Base-by-base conservation (phyloP, 2,888 invertebrate genomes). In the Drosophila meridiana region DNA sequence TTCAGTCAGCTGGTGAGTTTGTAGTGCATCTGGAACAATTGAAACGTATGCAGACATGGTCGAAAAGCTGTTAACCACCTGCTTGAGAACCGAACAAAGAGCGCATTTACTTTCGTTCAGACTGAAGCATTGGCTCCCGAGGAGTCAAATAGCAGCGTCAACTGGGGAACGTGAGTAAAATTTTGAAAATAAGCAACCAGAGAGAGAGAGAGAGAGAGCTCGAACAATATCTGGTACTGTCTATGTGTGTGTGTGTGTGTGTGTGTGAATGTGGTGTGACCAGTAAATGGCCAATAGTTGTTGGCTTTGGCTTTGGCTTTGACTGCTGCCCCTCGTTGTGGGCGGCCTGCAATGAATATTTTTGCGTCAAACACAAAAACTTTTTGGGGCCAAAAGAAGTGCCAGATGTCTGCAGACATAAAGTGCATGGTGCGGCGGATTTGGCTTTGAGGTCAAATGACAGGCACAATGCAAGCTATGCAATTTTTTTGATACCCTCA, bases 281-380 rank as follows among this genome's bases (percentile, higher is more conserved):
- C 79, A 74, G 57, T 68, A 86, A 90, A 80, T 83, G 85, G 76
- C 76, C 90, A 90, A 89, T 78, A 83, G 70, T 75, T 64, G 74
- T 57, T 70, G 42, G 64, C 50, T 60, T 61, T 63, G 38, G 63
- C 50, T 59, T 60, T 61, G 45, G 45, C 60, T 65, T 48, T 67
- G 53, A 20, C 50, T 28, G 47, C 26, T 59, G 38, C 28, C 56
- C 55, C 36, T 60, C 30, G 14, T 42, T 53, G 63, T 43, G 64
- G 64, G 14, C 59, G 43, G 61, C 58, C 69, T 65, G 77, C 70
- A 69, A 87, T 87, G 90, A 89, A 87, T 87, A 87, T 87, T 77
- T 90, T 90, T 80, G 71, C 82, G 85, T 87, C 76, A 83, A 75
- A 71, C 55, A 73, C 84, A 81, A 78, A 73, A 86, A 73, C 74